Conservation (phyloP, 2,113 vertebrate species). For the Sebastes fasciatus region DNA sequence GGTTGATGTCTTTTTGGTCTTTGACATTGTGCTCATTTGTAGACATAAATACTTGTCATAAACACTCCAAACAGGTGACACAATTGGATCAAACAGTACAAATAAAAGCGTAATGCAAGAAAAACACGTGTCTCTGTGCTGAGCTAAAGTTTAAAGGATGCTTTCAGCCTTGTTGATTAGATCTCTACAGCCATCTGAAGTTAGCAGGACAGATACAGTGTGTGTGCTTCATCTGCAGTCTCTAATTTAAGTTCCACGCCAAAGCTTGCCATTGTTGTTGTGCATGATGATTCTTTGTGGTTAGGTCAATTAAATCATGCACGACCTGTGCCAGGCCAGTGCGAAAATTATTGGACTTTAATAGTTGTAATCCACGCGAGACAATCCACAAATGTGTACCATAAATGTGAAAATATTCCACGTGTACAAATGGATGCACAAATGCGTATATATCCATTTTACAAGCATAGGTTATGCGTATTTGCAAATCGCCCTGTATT, state of each 20-base stretch:
- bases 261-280: constrained; percentile 2
- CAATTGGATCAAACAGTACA: not conserved
- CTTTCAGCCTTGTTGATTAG: not conserved
- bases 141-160: not conserved
- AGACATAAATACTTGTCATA: not conserved
- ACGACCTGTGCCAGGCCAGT: too few species aligned
- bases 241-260: not conserved
- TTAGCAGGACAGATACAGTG: not conserved
- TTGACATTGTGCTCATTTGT: too few species aligned
- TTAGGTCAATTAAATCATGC: constrained; percentile 3
- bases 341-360: not conserved
- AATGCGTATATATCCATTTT: too few species aligned
- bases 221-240: not conserved
- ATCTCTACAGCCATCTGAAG: not conserved
- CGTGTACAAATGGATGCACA: too few species aligned
- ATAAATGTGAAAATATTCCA: too few species aligned
- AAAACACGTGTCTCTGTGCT: not conserved
- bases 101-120: not conserved
- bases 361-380: too few species aligned
- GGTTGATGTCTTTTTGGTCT: not conserved
- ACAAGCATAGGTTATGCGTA: too few species aligned
- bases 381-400: too few species aligned
- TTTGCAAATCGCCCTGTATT: too few species aligned
- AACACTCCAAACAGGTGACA: not conserved
- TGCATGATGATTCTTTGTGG: not conserved